Evolutionary conservation across 2,888 invertebrate genomes (phyloP).

Genomic region (Electrophaes corylata): DNA sequence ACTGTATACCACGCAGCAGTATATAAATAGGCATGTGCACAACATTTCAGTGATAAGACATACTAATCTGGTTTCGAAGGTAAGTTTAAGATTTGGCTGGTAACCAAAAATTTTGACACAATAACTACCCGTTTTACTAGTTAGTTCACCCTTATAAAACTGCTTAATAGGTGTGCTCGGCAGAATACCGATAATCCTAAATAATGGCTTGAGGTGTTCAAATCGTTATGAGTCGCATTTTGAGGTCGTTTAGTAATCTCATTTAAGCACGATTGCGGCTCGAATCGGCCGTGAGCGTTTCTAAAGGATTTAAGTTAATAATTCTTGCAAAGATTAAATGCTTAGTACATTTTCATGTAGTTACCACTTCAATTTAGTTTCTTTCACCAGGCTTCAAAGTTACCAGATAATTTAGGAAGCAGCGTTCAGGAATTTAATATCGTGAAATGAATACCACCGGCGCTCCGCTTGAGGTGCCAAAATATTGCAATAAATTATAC

Average conservation of each 20-base stretch:
- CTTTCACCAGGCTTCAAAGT: too few relatives aligned
- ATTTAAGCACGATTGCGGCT: constrained; percentile 60
- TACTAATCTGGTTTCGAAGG: constrained; percentile 7
- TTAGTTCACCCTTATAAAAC: constrained; percentile 27
- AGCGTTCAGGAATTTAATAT: constrained; percentile 54
- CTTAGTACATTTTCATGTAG: background rate
- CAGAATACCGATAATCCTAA: constrained; percentile 26
- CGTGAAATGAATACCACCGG: constrained; percentile 46
- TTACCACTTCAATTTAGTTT: too few relatives aligned
- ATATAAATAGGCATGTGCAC: too few relatives aligned
- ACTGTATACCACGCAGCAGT: too few relatives aligned
- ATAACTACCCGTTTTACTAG: constrained; percentile 5
- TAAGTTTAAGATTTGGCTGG: constrained; percentile 18
- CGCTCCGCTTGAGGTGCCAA: constrained; percentile 50
- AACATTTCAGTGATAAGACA: too few relatives aligned
- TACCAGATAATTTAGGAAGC: constrained; percentile 23
- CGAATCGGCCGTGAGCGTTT: constrained; percentile 54
- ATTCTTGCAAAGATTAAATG: constrained; percentile 22
- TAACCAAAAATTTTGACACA: constrained; percentile 19
- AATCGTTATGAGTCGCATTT: constrained; percentile 46
- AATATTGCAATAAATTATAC: constrained; percentile 55
- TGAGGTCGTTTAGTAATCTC: constrained; percentile 59
- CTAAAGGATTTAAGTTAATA: constrained; percentile 44
- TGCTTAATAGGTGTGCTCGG: constrained; percentile 24
- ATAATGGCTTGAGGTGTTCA: constrained; percentile 40